Conservation (phyloP, 2,113 vertebrate species). For the Rana temporaria region DNA sequence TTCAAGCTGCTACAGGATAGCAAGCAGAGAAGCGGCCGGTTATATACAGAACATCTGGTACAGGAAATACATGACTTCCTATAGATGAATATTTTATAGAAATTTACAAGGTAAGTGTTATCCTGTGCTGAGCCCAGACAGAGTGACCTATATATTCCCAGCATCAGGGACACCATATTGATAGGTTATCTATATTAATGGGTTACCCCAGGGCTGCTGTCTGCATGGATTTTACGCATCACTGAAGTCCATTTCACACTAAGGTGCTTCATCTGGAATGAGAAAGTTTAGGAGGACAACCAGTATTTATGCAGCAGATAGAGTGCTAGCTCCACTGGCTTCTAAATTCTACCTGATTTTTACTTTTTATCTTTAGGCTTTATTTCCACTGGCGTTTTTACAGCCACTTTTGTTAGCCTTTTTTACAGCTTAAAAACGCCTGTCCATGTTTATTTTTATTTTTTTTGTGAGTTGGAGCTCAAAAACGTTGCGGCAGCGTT, state of each 20-base stretch:
- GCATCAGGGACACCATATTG: slow-evolving; percentile 24
- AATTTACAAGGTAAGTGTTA: background rate
- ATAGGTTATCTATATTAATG: slow-evolving; percentile 48
- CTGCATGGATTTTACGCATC: slow-evolving; percentile 17
- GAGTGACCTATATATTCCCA: slow-evolving; percentile 34
- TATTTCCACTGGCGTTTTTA: too few relatives aligned
- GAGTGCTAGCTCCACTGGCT: background rate
- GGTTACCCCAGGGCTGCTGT: background rate
- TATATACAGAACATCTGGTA: background rate
- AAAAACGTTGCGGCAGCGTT: too few relatives aligned
- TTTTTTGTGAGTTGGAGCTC: too few relatives aligned
- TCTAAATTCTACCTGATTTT: too few relatives aligned
- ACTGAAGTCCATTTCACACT: background rate
- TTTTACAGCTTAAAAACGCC: too few relatives aligned
- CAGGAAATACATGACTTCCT: background rate
- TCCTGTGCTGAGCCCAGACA: background rate
- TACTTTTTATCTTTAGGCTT: too few relatives aligned
- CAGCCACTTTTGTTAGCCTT: too few relatives aligned
- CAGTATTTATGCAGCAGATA: background rate
- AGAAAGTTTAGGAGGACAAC: background rate
- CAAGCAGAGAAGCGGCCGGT: background rate
- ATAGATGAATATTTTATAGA: slow-evolving; percentile 5
- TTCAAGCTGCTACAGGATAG: background rate
- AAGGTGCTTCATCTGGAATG: background rate
- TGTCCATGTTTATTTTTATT: too few relatives aligned